Percentiles rank a stretch among this genome's conserved stretches.
Evolutionary conservation across 2,797 vertebrate genomes (phyloP).

Genomic region (Melanogrammus aeglefinus): DNA sequence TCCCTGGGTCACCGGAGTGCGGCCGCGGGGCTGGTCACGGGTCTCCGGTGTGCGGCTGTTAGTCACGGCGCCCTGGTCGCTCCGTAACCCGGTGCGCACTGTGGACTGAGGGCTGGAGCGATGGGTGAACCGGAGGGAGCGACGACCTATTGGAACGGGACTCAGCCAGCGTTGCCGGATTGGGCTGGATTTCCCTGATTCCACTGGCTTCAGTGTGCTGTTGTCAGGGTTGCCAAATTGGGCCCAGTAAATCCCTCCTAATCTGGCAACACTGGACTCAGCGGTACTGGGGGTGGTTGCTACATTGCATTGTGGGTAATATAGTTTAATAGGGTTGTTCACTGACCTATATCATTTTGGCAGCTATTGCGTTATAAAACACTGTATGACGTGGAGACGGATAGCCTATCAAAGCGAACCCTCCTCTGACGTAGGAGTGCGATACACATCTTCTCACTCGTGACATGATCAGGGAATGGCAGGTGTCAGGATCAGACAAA

Average conservation of each 20-base stretch:
- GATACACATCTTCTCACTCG: background rate
- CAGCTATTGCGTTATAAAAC: conserved; percentile 35
- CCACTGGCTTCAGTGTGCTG: no score
- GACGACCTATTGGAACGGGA: conserved; percentile 24
- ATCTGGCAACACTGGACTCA: no score
- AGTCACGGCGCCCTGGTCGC: no score
- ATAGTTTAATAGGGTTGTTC: conserved; percentile 49
- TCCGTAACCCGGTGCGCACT: background rate
- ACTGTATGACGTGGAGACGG: conserved; percentile 10
- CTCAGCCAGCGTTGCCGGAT: background rate
- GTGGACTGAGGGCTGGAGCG: conserved; percentile 32
- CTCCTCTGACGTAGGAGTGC: background rate
- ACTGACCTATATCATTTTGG: conserved; percentile 61
- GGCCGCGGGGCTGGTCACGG: conserved; percentile 31
- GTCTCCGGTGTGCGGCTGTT: no score
- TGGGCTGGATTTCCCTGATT: no score
- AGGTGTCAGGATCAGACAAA: background rate
- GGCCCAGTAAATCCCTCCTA: no score
- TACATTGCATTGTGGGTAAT: conserved; percentile 69
- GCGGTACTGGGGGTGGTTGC: conserved; percentile 21
- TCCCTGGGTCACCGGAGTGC: conserved; percentile 37
- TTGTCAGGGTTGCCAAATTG: no score
- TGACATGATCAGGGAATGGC: background rate
- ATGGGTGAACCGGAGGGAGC: conserved; percentile 29
- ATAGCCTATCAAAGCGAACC: background rate